A percentile compares a stretch with the other conserved stretches of the same genome.
Evolutionary conservation across 2,797 vertebrate genomes (phyloP).

Genomic region (Antrozous pallidus): DNA sequence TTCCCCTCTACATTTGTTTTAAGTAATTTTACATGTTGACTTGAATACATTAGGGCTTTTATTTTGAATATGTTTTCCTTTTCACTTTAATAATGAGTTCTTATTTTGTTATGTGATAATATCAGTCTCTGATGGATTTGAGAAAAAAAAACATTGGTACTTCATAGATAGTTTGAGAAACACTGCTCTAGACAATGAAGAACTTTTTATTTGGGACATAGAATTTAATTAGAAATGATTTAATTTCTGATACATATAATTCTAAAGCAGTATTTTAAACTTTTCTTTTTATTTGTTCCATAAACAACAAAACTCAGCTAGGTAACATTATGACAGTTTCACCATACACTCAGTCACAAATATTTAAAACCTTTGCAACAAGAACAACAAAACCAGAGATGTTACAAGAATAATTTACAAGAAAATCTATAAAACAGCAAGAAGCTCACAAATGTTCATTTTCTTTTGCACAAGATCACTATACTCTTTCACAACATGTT

Average conservation of each 20-base stretch:
- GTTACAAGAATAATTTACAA: slow-evolving; percentile 99
- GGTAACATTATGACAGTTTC: slow-evolving; percentile 99
- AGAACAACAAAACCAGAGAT: slow-evolving; percentile 99
- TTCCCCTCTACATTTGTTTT: slow-evolving; percentile 7
- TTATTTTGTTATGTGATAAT: slow-evolving; percentile 30
- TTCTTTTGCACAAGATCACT: slow-evolving; percentile 99
- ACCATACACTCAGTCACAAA: slow-evolving; percentile 99
- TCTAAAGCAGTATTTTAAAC: slow-evolving; percentile 99
- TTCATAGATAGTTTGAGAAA: slow-evolving; percentile 69
- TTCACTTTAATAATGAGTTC: slow-evolving; percentile 44
- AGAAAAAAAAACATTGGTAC: slow-evolving; percentile 6
- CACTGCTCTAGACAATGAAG: slow-evolving; percentile 67
- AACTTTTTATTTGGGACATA: slow-evolving; percentile 64
- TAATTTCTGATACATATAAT: slow-evolving; percentile 90
- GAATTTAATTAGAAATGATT: slow-evolving; percentile 75
- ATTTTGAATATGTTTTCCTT: slow-evolving; percentile 19
- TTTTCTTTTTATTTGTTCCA: slow-evolving; percentile 99
- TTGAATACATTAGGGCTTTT: slow-evolving; percentile 15
- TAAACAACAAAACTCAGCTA: slow-evolving; percentile 99
- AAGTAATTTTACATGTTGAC: slow-evolving; percentile 40
- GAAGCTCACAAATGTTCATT: slow-evolving; percentile 99
- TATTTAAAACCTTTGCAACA: slow-evolving; percentile 99
- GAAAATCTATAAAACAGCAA: slow-evolving; percentile 99
- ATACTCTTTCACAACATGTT: slow-evolving; percentile 99
- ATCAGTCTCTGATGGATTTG: background rate